phyloP scores from a whole-genome alignment of 1,140 invertebrate genomes.

The Bicyclus anynana region DNA sequence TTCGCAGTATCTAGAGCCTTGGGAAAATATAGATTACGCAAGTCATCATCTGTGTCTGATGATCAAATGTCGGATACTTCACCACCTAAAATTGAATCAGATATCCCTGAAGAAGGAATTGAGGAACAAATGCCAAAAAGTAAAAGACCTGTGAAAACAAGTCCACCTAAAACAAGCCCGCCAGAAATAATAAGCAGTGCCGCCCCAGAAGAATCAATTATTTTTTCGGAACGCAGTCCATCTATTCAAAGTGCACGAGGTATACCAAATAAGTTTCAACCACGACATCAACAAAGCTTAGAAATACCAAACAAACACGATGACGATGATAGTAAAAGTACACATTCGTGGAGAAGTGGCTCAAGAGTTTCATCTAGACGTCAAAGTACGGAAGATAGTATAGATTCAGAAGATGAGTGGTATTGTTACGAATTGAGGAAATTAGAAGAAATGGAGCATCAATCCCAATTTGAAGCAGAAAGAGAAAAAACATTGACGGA shows the following conservation, averaged over 20 bases:
- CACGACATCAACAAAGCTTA: slow-evolving; percentile 86
- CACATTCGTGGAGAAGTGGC: slow-evolving; percentile 90
- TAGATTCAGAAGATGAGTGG: slow-evolving; percentile 96
- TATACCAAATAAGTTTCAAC: slow-evolving; percentile 78
- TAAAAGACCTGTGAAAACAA: slow-evolving; percentile 54
- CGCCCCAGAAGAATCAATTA: slow-evolving; percentile 65
- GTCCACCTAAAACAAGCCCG: slow-evolving; percentile 59
- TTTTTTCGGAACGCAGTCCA: slow-evolving; percentile 80
- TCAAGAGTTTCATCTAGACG: slow-evolving; percentile 91
- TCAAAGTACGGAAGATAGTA: slow-evolving; percentile 94
- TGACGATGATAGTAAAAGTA: slow-evolving; percentile 91
- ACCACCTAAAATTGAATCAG: slow-evolving; percentile 71
- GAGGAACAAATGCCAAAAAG: slow-evolving; percentile 46
- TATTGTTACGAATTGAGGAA: slow-evolving; percentile 93
- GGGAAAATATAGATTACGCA: slow-evolving; percentile 88
- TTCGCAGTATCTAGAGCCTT: slow-evolving; percentile 90
- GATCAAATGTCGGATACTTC: slow-evolving; percentile 78
- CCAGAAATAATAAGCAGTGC: slow-evolving; percentile 66
- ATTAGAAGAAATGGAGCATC: slow-evolving; percentile 90
- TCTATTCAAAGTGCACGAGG: slow-evolving; percentile 79
- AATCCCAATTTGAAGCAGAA: slow-evolving; percentile 82
- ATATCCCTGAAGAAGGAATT: slow-evolving; percentile 51
- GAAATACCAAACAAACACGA: slow-evolving; percentile 87
- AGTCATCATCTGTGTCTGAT: slow-evolving; percentile 83
- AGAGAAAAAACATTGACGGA: slow-evolving; percentile 79